Base-by-base conservation (phyloP, 2,888 invertebrate genomes). In the Epinotia nisella region DNA sequence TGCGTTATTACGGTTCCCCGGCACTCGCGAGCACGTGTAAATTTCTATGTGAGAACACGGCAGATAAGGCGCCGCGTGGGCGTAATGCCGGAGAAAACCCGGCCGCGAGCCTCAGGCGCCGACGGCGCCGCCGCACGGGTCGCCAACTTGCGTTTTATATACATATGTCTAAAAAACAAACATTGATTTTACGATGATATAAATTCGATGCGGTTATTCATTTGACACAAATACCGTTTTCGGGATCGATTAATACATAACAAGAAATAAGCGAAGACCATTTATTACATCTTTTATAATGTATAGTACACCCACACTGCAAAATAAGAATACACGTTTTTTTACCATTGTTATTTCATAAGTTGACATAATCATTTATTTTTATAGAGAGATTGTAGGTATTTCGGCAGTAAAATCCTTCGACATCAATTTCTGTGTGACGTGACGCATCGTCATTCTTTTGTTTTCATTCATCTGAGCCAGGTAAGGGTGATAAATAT, bases 41-140 rank as follows among this genome's bases (percentile, higher is more conserved):
- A 93, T 93, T 90, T 91, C 88, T 88, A 85, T 89, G 90, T 89
- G 91, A 91, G 91, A 93, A 91, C 89, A 87, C 78, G 84, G 82
- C 80, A 89, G 91, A 92, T 92, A 93, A 90, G 88, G 82, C 77
- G 80, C 68, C 74, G 79, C 88, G 92, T 92, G 87, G 93, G 93
- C 83, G 85, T 80, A 82, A 79, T 82, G 86, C 71, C 67, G 45
- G 68, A 68, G 69, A 69, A 85, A 87, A 89, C 87, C 86, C 85
- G 87, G 85, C 82, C 81, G 77, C 80, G 81, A 75, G 81, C 84
- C 85, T 75, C 80, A 77, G 84, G 84, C 85, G 81, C 83, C 82
- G 77, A 76, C 74, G 66, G n/a, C 56, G 55, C 74, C 76, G 78
- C 76, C 76, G 76, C 74, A 77, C 66, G 70, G 65, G 76, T 77